These are phyloP conservation scores for Cotesia chilonis DNA, from an alignment of 1,140 invertebrate genomes.

Conservation along the genomic window DNA sequence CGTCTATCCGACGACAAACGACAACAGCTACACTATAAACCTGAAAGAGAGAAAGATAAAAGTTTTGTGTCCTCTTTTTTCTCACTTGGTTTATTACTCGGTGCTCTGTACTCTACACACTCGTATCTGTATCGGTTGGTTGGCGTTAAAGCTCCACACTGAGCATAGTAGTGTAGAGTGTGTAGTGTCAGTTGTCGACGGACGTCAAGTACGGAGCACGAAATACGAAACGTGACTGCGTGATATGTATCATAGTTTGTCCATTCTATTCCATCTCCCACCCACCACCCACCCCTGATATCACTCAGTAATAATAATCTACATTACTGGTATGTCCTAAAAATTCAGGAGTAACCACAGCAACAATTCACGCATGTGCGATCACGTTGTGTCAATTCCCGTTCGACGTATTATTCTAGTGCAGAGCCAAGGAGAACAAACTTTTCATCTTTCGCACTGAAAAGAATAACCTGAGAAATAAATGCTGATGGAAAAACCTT, in stretches of 20 bases:
- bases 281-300: not conserved
- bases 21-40: too few species aligned
- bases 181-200: too few species aligned
- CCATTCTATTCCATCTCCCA: not conserved
- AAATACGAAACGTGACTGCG: conserved; percentile 12
- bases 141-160: too few species aligned
- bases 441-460: not conserved
- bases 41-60: not conserved
- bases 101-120: not conserved
- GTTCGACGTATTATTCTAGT: conserved; percentile 3
- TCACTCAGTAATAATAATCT: not conserved
- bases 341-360: conserved; percentile 27
- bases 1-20: not conserved
- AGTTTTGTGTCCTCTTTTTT: not conserved
- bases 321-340: conserved; percentile 8
- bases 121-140: not conserved
- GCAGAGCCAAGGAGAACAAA: not conserved
- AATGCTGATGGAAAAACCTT: conserved; percentile 24
- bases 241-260: conserved; percentile 31
- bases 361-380: conserved; percentile 36
- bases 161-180: too few species aligned
- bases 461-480: conserved; percentile 11
- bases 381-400: conserved; percentile 29
- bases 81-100: not conserved
- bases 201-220: too few species aligned